Conservation (phyloP, 2,797 vertebrate species). For the Xenops minutus region DNA sequence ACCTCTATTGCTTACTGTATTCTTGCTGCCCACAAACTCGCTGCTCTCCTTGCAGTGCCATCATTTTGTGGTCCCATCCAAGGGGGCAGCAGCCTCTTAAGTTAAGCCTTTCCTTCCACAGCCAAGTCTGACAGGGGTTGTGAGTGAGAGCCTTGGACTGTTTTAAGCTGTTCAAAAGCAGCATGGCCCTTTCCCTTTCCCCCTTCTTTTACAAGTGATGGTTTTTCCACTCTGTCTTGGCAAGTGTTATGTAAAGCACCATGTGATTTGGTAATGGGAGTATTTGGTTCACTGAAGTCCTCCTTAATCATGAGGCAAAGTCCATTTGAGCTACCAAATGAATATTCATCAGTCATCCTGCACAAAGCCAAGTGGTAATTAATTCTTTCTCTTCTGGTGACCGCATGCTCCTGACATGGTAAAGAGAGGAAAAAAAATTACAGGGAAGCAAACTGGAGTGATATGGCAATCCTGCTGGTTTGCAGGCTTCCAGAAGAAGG, state of each 20-base stretch:
- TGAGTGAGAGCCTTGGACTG: background rate
- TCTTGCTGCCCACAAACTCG: background rate
- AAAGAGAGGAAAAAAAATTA: fast-evolving
- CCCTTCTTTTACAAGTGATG: background rate
- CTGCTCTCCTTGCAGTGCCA: background rate
- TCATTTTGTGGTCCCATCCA: background rate
- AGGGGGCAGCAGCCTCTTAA: background rate
- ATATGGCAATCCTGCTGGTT: background rate
- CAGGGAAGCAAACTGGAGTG: background rate
- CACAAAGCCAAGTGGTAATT: background rate
- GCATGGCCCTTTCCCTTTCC: background rate
- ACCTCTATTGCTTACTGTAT: background rate
- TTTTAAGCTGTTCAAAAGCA: background rate
- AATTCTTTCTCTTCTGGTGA: conserved; percentile 16
- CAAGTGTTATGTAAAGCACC: background rate
- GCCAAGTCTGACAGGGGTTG: background rate
- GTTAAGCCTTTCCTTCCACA: background rate
- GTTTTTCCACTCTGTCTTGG: background rate
- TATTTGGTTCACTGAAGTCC: conserved; percentile 27
- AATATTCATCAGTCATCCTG: conserved; percentile 17
- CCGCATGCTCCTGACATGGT: background rate
- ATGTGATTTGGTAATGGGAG: background rate
- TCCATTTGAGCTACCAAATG: background rate
- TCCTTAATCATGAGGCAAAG: conserved; percentile 17
- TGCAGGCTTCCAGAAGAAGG: background rate